Evolutionary conservation across 2,797 vertebrate genomes (phyloP).

Genomic region (Prionace glauca): DNA sequence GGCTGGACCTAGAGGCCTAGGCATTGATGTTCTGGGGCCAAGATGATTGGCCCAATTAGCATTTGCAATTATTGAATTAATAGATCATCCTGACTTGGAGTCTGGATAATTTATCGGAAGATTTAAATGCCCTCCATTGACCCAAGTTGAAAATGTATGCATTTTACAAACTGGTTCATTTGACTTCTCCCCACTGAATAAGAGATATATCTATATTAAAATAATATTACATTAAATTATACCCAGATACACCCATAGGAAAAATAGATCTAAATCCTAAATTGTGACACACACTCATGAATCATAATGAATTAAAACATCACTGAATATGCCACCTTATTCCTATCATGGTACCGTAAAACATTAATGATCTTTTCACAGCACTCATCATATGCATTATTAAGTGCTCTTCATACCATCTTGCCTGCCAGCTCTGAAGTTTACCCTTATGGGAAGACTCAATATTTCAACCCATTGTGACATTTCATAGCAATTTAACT

Average conservation of each 20-base stretch:
- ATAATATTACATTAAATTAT: neutral
- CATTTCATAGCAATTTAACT: neutral
- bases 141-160: neutral
- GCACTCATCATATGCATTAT: neutral
- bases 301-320: neutral
- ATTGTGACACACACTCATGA: neutral
- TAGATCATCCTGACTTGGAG: neutral
- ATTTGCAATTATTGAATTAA: neutral
- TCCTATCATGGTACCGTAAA: neutral
- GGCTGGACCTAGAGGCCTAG: too few species aligned
- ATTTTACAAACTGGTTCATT: neutral
- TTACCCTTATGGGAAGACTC: neutral
- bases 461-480: conserved; percentile 20
- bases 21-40: too few species aligned
- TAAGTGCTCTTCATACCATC: neutral
- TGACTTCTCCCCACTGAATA: neutral
- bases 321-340: neutral
- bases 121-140: neutral
- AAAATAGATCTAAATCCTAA: neutral
- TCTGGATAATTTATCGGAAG: neutral
- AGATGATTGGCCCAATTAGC: neutral
- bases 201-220: neutral
- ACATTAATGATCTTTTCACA: neutral
- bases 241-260: neutral
- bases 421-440: neutral